A percentile compares a stretch with the other conserved stretches of the same genome.
phyloP scores from a whole-genome alignment of 1,140 invertebrate genomes.

The Drepana arcuata region DNA sequence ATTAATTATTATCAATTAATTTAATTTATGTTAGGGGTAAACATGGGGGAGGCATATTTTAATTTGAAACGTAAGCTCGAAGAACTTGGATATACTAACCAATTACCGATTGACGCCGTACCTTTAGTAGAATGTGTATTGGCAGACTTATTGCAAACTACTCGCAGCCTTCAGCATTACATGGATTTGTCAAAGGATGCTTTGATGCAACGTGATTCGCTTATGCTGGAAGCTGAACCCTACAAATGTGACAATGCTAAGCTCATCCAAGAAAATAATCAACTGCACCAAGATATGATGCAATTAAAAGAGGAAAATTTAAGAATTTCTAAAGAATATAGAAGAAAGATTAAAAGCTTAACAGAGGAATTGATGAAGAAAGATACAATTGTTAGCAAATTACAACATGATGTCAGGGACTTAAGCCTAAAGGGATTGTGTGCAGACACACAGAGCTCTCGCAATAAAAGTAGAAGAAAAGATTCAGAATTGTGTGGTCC shows the following conservation, averaged over 20 bases:
- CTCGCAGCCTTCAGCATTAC: constrained; percentile 83
- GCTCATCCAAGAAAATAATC: constrained; percentile 80
- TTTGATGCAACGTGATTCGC: constrained; percentile 72
- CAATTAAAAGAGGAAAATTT: constrained; percentile 75
- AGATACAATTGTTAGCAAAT: constrained; percentile 47
- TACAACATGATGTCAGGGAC: constrained; percentile 58
- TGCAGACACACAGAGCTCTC: constrained; percentile 57
- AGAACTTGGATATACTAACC: constrained; percentile 81
- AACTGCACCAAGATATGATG: constrained; percentile 78
- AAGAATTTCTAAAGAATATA: constrained; percentile 36
- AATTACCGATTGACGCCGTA: constrained; percentile 79
- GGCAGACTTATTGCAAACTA: constrained; percentile 84
- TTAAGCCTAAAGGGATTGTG: constrained; percentile 58
- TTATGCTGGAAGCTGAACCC: constrained; percentile 76
- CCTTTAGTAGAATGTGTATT: constrained; percentile 83
- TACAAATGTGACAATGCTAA: constrained; percentile 81
- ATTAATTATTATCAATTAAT: too few species aligned
- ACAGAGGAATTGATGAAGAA: constrained; percentile 52
- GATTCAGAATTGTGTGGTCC: constrained; percentile 25
- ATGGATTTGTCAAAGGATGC: constrained; percentile 81
- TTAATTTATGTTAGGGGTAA: too few species aligned
- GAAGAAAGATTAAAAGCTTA: constrained; percentile 47
- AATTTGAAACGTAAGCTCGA: constrained; percentile 52
- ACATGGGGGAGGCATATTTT: constrained; percentile 53
- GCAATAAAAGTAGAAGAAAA: constrained; percentile 53